Base-by-base conservation (phyloP, 1,140 invertebrate species). In the Papilio polyxenes region DNA sequence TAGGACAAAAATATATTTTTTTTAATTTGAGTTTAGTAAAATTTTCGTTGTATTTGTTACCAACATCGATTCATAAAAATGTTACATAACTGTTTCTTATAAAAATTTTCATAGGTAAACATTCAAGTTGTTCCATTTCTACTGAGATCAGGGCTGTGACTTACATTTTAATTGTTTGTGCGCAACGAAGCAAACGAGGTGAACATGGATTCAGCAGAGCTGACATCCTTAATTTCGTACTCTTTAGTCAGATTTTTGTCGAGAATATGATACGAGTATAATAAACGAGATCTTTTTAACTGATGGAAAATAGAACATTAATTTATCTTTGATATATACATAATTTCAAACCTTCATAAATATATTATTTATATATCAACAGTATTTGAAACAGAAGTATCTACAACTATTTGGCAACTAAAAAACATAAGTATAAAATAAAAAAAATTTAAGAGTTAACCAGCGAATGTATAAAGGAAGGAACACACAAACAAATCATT, bases 401-500 rank as follows among this genome's bases (percentile, higher is more conserved):
- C 49, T 51, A 4, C 4, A 53, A 53, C 51, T 53, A 53, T 53
- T 17, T 53, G 51, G 15, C 15, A 53, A 17, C 15, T 8, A 10
- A 62, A 62, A 20, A 62, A 20, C 20, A 8, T 62, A 7, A 23
- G 9, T 44, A n/a, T 20, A 62, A 23, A 9, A 8, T 62, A n/a
- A 23, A 9, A 20, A 20, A 9, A 20, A 20, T n/a, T 10, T 3
- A 17, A 23, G 20, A 53, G 51, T 62, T 20, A 62, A 62, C 59
- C 59, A 62, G 23, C n/a, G 20, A 65, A 9, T 5, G 6, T 10
- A 31, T 75, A n/a, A 48, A 40, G 20, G 20, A 69, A 69, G 40
- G 15, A 75, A 75, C 40, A 75, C 4, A 31, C 72, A n/a, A 74
- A 75, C 11, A 75, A 49, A 75, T 75, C 75, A 48, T 75, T 75